phyloP scores from a whole-genome alignment of 2,797 vertebrate genomes.

The Podargus strigoides region DNA sequence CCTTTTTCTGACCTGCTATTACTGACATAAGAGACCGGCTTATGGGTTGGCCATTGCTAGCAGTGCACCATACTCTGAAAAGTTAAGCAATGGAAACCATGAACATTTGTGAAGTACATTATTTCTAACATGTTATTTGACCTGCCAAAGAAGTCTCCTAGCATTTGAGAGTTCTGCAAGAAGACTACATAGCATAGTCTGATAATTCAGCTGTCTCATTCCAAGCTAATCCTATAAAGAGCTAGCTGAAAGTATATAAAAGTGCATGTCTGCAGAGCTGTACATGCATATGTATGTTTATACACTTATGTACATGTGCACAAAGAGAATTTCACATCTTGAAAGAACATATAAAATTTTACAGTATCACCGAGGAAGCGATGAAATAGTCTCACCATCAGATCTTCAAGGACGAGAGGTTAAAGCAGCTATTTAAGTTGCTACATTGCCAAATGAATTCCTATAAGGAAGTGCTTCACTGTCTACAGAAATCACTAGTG shows the following conservation, averaged over 20 bases:
- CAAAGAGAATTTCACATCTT: not conserved
- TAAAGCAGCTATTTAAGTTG: slow-evolving; percentile 3
- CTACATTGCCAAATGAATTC: not conserved
- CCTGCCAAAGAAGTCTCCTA: not conserved
- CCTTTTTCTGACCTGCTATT: not conserved
- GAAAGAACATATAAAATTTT: not conserved
- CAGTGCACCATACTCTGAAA: not conserved
- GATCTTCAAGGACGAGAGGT: slow-evolving; percentile 30
- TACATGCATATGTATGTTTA: fast-evolving
- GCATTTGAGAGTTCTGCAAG: not conserved
- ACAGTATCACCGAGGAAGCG: not conserved
- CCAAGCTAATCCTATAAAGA: not conserved
- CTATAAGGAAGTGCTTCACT: not conserved
- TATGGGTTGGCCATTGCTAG: not conserved
- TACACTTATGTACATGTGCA: not conserved
- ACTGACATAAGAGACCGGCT: not conserved
- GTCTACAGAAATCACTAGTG: not conserved
- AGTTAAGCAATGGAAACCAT: not conserved
- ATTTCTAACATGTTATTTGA: not conserved
- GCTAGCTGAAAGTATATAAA: not conserved
- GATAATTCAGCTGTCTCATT: not conserved
- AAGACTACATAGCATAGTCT: not conserved
- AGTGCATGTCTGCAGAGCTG: not conserved
- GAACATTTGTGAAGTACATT: not conserved
- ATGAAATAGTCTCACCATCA: not conserved